Evolutionary conservation across 2,797 vertebrate species (phyloP).

Genomic region (Mionectes olivaceus): DNA sequence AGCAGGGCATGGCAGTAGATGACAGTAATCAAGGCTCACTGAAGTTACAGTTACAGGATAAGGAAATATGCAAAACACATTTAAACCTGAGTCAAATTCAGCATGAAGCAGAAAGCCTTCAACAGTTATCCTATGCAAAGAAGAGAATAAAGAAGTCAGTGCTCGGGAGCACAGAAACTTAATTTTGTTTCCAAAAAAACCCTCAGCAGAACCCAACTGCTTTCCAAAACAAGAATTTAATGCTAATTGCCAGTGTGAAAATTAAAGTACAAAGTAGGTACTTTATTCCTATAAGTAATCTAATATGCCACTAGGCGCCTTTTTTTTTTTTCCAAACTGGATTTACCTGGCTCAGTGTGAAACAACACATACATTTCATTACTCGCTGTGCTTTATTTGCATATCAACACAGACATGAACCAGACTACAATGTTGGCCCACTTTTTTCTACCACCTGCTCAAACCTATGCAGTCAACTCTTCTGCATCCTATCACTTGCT

Average conservation of each 20-base stretch:
- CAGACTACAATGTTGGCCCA: background rate
- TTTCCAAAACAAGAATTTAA: constrained; percentile 5
- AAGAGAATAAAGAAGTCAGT: background rate
- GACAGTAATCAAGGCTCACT: constrained; percentile 61
- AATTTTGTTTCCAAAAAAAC: background rate
- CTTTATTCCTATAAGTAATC: constrained; percentile 18
- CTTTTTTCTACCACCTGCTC: background rate
- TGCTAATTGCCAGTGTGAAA: constrained; percentile 19
- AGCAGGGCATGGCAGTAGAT: constrained; percentile 34
- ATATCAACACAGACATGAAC: background rate
- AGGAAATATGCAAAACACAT: constrained; percentile 60
- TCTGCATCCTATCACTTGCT: background rate
- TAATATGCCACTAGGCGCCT: background rate
- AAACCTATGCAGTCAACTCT: background rate
- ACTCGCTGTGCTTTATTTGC: constrained; percentile 21
- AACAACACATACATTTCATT: constrained; percentile 20
- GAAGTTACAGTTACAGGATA: constrained; percentile 34
- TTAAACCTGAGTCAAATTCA: constrained; percentile 62
- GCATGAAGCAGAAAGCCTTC: constrained; percentile 10
- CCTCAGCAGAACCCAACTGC: background rate
- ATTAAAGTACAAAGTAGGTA: constrained; percentile 22
- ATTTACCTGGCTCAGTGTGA: constrained; percentile 36
- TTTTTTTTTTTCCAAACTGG: background rate
- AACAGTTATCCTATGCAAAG: background rate
- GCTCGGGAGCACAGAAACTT: background rate